Evolutionary conservation across 2,888 invertebrate species (phyloP), one percentile per base, ranked within the genome.

Genomic region (Argynnis bischoffii): DNA sequence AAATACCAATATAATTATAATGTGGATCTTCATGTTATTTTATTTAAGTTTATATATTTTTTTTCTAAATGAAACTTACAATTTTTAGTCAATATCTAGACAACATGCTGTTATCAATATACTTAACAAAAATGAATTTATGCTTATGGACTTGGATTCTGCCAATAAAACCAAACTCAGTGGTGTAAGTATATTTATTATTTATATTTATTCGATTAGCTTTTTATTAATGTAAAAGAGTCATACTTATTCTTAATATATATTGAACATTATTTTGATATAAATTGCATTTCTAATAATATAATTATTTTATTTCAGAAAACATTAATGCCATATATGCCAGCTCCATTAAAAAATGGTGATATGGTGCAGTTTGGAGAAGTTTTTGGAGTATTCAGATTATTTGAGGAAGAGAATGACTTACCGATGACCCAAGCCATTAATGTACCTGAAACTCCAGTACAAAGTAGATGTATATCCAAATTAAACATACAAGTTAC

Each of bases 101-200:
- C 89, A 91, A 71, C 92, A 92, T 86, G 92, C 92, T 13, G 89
- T 92, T 4, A 88, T 92, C 73, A 91, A 91, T 74, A 80, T 91
- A 61, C 75, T 90, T 46, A 88, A 79, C 73, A 78, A 77, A 14
- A 81, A 72, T 63, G 82, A 88, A 48, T 86, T 78, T 64, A 90
- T 90, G 87, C 75, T 92, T 1, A 92, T 92, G 90, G 92, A 92
- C 69, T 78, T 92, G 63, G 88, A 86, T 71, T 92, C 92, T 0
- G 86, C 88, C 1, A 92, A 92, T 71, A 90, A 87, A 81, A 92
- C 92, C 0, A 92, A 85, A 74, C 69, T 89, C 61, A 74, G 80
- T 72, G 83, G 82, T 75, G 91, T 92, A 79, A 89, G 91, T 89
- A 73, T 54, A 61, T 64, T 60, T 60, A 54, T 48, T 60, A 54